These are phyloP conservation scores for Danaus chrysippus DNA, from an alignment of 2,888 invertebrate genomes.

Conservation along the genomic window DNA sequence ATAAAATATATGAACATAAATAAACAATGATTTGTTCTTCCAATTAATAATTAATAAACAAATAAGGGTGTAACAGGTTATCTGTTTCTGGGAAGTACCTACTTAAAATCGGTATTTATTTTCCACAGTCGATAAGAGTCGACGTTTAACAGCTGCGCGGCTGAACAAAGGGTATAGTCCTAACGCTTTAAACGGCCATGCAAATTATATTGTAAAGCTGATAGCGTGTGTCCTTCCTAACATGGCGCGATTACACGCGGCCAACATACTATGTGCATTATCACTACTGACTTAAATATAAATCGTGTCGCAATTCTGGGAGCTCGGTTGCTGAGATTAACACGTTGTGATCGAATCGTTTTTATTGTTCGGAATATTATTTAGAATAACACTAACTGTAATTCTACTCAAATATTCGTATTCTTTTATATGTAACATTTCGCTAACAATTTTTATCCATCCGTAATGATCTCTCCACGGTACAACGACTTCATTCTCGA, in stretches of 20 bases:
- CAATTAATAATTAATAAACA: slow-evolving; percentile 41
- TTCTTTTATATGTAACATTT: too few species aligned
- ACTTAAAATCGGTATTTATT: slow-evolving; percentile 69
- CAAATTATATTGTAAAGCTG: slow-evolving; percentile 48
- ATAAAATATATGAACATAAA: too few species aligned
- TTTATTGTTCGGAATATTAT: neutral
- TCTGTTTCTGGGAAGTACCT: slow-evolving; percentile 61
- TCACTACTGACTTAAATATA: slow-evolving; percentile 56
- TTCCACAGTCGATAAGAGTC: slow-evolving; percentile 62
- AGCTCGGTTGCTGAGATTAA: slow-evolving; percentile 26
- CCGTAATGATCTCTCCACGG: slow-evolving; percentile 18
- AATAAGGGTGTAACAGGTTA: slow-evolving; percentile 50
- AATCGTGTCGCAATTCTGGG: slow-evolving; percentile 50
- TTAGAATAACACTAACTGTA: neutral
- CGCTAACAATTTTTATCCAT: too few species aligned
- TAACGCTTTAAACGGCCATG: slow-evolving; percentile 55
- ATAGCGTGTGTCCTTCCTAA: slow-evolving; percentile 45
- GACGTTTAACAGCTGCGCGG: slow-evolving; percentile 60
- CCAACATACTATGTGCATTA: slow-evolving; percentile 55
- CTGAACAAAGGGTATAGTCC: slow-evolving; percentile 69
- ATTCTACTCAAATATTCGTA: neutral
- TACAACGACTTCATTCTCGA: slow-evolving; percentile 36
- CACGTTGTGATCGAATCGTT: slow-evolving; percentile 18
- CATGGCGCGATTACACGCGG: slow-evolving; percentile 44
- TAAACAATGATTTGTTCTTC: slow-evolving; percentile 7